Evolutionary conservation across 2,888 invertebrate genomes (phyloP), one percentile per base, ranked within the genome.

Genomic region (Laothoe populi): DNA sequence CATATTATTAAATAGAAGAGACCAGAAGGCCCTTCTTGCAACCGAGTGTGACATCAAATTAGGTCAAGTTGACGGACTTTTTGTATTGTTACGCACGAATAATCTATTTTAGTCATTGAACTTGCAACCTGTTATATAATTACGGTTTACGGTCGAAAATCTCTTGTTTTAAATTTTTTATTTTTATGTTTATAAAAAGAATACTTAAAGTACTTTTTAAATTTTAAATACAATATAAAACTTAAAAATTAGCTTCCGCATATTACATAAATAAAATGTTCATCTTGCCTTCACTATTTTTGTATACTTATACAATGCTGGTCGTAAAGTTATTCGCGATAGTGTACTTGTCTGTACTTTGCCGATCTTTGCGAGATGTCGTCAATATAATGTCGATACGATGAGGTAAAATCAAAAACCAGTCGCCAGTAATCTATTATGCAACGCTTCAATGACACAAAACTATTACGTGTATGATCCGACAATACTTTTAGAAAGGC

Each of bases 61-160:
- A 70, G 90, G 91, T 86, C 90, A 90, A 90, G 88, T 87, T 87
- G 84, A 87, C 75, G 88, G 86, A 81, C 86, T 88, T 88, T 89
- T 88, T 87, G 69, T 78, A 72, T 73, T 73, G 86, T 84, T 75
- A 87, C 82, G 88, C 87, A 84, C 80, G 77, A 84, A 71, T 79
- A 81, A 72, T 69, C 81, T 75, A 78, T 72, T 84, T 86, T 87
- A 84, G 83, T 81, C 86, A 87, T 83, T 88, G 87, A 90, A 89
- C 87, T 86, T 82, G 78, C 68, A 70, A 81, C 72, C 77, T 75
- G 74, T 87, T 86, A 86, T 71, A 79, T 77, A 77, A 78, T 74
- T 71, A 69, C 49, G 66, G 46, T 64, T 61, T 61, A 80, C 63
- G 82, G 81, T 58, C 73, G 57, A 26, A 24, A n/a, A 49, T 58